Percentiles rank a stretch among this genome's conserved stretches.
These are phyloP conservation scores for Nomada ferruginata DNA, from an alignment of 2,888 invertebrate genomes.

Conservation along the genomic window DNA sequence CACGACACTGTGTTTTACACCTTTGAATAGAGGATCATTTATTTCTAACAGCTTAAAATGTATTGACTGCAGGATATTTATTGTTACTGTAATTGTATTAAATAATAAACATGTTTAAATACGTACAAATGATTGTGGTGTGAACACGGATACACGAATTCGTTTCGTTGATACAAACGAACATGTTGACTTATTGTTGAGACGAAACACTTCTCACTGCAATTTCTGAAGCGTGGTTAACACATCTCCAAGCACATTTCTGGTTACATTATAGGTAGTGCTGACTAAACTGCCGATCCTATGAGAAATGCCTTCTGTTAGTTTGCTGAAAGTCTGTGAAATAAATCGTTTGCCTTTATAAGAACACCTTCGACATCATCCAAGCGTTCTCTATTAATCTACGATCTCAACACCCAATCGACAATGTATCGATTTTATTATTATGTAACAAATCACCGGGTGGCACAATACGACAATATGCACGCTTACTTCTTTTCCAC, in stretches of 20 bases:
- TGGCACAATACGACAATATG: background rate
- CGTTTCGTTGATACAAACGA: background rate
- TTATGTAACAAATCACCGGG: background rate
- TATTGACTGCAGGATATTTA: background rate
- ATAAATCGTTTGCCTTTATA: slow-evolving; percentile 29
- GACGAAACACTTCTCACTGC: background rate
- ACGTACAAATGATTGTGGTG: too few relatives aligned
- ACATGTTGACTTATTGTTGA: background rate
- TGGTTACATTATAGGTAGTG: slow-evolving; percentile 5
- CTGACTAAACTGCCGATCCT: slow-evolving; percentile 37
- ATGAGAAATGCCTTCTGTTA: slow-evolving; percentile 35
- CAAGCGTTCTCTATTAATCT: slow-evolving; percentile 26
- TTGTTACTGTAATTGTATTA: too few relatives aligned
- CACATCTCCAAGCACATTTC: slow-evolving; percentile 18
- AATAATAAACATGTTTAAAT: too few relatives aligned
- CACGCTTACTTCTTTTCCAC: slow-evolving; percentile 29
- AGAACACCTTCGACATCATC: slow-evolving; percentile 15
- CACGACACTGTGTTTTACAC: background rate
- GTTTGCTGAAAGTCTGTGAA: slow-evolving; percentile 32
- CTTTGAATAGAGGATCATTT: background rate
- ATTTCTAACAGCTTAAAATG: background rate
- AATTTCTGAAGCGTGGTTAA: slow-evolving; percentile 21
- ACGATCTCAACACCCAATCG: slow-evolving; percentile 24
- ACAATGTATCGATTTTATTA: background rate
- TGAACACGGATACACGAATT: background rate